Evolutionary conservation across 2,888 invertebrate species (phyloP), one percentile per base, ranked within the genome.

Genomic region (Seladonia tumulorum): DNA sequence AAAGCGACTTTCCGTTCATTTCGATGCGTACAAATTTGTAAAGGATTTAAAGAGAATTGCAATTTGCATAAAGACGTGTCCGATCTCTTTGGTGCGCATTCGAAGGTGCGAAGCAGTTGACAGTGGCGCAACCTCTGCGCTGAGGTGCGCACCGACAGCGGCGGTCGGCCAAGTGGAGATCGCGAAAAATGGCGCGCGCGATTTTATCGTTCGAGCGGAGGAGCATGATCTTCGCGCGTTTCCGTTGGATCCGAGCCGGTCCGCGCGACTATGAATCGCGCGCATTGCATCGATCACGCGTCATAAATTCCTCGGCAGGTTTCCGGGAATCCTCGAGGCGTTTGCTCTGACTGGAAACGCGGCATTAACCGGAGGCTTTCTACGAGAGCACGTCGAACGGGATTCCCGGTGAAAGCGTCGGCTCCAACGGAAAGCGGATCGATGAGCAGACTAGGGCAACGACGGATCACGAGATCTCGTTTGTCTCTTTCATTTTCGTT

Each of bases 101-200:
- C 1, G 25, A 25, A 60, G 10, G 60, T 25, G 7, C 0, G 2
- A 29, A 63, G 29, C 29, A 16, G 29, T 14, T 29, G 60, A 29
- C 42, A 39, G 79, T 84, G 75, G 79, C 84, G 84, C 75, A 47
- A 79, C 72, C 85, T 84, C n/a, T 5, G n/a, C 39, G 12, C n/a
- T 22, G n/a, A 5, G 1, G 49, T 12, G 22, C 16, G 74, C 35
- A 78, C 60, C 66, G 47, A 29, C 16, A 14, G 29, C 29, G 14
- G 0, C 60, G 60, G 60, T 63, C 25, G 60, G 60, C 25, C 29
- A 63, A 29, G 60, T 16, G 60, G 60, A 63, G 29, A 14, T 63
- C 60, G 25, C 35, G 25, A 1, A 0, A 14, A 60, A 0, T 0
- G 18, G 42, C 12, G 68, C 22, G 49, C 0, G 10, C 72, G 68